These are phyloP conservation scores for Phania funesta DNA, from an alignment of 2,888 invertebrate species.

Conservation along the genomic window DNA sequence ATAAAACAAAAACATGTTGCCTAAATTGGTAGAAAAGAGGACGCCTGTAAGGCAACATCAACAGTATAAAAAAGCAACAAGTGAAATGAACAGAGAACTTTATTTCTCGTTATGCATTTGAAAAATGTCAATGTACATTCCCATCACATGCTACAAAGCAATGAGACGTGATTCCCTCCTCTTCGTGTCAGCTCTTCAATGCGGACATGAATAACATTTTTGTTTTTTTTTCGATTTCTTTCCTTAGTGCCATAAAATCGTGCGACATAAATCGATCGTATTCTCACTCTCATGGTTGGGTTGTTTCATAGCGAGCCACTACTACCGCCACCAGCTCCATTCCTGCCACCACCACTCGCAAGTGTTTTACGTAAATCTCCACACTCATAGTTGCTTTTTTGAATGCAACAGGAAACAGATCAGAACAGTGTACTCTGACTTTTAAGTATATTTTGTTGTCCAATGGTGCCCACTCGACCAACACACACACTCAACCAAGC, in stretches of 20 bases:
- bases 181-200: constrained; percentile 10
- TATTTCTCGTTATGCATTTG: constrained; percentile 69
- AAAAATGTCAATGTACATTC: constrained; percentile 70
- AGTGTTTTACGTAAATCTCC: constrained; percentile 12
- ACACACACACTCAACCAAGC: not conserved
- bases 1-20: constrained; percentile 59
- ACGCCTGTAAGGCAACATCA: constrained; percentile 44
- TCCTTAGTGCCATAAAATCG: constrained; percentile 64
- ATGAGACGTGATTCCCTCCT: constrained; percentile 69
- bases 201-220: not conserved
- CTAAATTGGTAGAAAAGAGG: constrained; percentile 62
- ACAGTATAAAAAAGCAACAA: constrained; percentile 26
- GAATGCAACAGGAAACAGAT: constrained; percentile 64
- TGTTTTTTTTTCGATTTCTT: constrained; percentile 17
- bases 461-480: constrained; percentile 50
- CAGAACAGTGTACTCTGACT: constrained; percentile 50
- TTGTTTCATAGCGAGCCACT: constrained; percentile 52
- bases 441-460: constrained; percentile 59
- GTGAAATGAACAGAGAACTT: constrained; percentile 43
- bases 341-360: not conserved
- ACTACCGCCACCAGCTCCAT: constrained; percentile 17
- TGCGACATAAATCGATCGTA: constrained; percentile 69
- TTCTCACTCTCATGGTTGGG: constrained; percentile 64
- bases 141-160: constrained; percentile 69
- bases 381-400: constrained; percentile 23